Evolutionary conservation across 1,140 invertebrate species (phyloP), one percentile per base, ranked within the genome.

Genomic region (Dryas iulia): DNA sequence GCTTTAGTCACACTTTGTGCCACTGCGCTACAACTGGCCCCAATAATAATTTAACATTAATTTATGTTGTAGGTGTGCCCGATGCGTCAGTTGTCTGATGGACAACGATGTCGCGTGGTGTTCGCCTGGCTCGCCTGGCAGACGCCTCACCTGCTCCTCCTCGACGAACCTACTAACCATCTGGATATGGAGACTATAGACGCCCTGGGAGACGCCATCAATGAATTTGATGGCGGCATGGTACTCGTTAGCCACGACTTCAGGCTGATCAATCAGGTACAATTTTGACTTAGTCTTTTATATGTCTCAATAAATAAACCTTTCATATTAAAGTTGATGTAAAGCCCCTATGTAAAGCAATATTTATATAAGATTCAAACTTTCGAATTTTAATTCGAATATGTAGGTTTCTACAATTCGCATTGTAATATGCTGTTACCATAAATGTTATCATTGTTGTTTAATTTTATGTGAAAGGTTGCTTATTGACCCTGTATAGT

Each of bases 141-240:
- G 92, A 95, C 95, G 25, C 98, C 98, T 4, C 98, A 99, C 93
- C 92, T 99, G 64, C 92, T 99, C 39, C 92, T 99, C 5, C 93
- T 99, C 25, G 98, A 99, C 90, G 98, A 99, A 94, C 99, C 98
- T 75, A 99, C 98, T 23, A 99, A 99, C 95, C 98, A 99, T 87
- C 95, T 99, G 86, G 99, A 99, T 84, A 99, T 99, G 95, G 99
- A 99, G 92, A 99, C 98, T 0, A 99, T 99, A 71, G 99, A 99
- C 92, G 97, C 98, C 0, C 92, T 99, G 7, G 99, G 98, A 8
- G 98, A 99, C 71, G 99, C 99, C 18, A 97, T 99, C 61, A 99
- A 98, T 84, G 97, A 98, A 76, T 99, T 99, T 86, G 97, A 98
- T 79, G 99, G 99, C 30, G 99, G 99, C 72, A 96, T 99, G 95